phyloP scores from a whole-genome alignment of 53 echinoderm and acorn worm species.

The Zoroaster sp. region DNA sequence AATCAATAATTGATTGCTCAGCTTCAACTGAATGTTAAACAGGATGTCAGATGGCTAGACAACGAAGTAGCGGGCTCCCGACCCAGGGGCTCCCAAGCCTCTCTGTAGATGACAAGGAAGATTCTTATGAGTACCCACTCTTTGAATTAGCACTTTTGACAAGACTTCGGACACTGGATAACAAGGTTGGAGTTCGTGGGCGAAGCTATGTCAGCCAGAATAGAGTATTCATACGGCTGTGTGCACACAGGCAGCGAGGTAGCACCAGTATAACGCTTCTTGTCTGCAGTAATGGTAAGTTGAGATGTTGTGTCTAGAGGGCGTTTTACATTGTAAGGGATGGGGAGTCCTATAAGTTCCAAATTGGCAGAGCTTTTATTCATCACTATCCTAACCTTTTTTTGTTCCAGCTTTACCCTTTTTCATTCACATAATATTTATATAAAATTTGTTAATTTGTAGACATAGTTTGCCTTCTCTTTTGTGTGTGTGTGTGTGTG shows the following conservation, averaged over 20 bases:
- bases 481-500: no score
- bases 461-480: no score
- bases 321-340: no score
- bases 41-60: constrained; percentile 37
- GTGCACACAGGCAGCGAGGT: constrained; percentile 63
- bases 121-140: constrained; percentile 52
- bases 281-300: constrained; percentile 78
- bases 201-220: constrained; percentile 47
- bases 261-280: constrained; percentile 55
- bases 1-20: neutral
- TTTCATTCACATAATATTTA: no score
- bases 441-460: no score
- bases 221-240: constrained; percentile 37
- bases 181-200: neutral
- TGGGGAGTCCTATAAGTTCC: no score
- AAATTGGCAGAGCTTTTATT: no score
- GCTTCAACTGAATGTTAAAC: neutral
- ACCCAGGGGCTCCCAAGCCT: neutral
- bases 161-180: constrained; percentile 40
- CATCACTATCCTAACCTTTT: no score
- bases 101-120: neutral
- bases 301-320: no score
- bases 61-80: constrained; percentile 8
- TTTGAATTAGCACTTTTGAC: constrained; percentile 67
- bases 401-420: no score